Evolutionary conservation across 2,888 invertebrate genomes (phyloP).

Genomic region (Drosophila austrosaltans): DNA sequence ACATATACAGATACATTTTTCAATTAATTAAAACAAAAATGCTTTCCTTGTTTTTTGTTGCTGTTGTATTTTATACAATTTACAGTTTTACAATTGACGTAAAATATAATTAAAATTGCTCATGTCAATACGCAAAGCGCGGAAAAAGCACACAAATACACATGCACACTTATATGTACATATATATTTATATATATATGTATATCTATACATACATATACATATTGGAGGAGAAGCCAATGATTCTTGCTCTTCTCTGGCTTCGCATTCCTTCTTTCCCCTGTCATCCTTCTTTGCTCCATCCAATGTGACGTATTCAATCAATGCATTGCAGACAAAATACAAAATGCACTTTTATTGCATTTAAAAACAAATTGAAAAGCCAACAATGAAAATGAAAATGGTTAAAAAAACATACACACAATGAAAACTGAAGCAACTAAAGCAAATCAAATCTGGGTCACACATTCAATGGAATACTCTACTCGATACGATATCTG

Average conservation of each 20-base stretch:
- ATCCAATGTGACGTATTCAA: constrained; percentile 58
- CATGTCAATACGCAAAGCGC: constrained; percentile 58
- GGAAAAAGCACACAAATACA: constrained; percentile 16
- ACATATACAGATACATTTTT: constrained; percentile 53
- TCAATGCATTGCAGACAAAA: constrained; percentile 75
- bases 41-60: constrained; percentile 49
- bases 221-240: constrained; percentile 17
- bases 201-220: too few relatives aligned
- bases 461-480: constrained; percentile 32
- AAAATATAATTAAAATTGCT: constrained; percentile 77
- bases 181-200: too few relatives aligned
- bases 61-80: constrained; percentile 46
- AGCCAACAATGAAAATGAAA: constrained; percentile 42
- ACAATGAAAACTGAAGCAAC: constrained; percentile 32
- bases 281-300: background rate
- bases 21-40: constrained; percentile 78
- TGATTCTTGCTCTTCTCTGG: constrained; percentile 16
- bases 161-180: background rate
- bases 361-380: constrained; percentile 79
- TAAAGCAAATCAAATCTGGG: background rate
- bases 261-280: background rate
- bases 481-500: background rate
- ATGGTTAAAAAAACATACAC: constrained; percentile 15
- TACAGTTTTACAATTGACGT: constrained; percentile 75
- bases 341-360: constrained; percentile 75